Conservation (phyloP, 2,113 vertebrate genomes). For the Etheostoma cragini region DNA sequence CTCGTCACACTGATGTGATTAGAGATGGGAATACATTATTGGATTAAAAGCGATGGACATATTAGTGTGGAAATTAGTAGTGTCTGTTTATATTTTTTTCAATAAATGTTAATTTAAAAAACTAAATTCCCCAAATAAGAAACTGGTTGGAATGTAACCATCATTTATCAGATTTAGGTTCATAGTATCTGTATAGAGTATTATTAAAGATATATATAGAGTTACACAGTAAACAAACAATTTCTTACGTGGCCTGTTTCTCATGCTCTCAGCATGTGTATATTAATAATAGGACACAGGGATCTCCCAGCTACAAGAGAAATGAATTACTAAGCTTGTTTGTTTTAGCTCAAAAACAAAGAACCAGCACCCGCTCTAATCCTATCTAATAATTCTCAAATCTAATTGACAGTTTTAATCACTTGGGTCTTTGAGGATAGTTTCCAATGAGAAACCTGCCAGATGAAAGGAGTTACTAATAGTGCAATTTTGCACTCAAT, state of each 20-base stretch:
- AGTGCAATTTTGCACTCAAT: background rate
- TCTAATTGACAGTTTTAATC: conserved; percentile 17
- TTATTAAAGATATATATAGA: background rate
- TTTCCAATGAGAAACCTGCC: background rate
- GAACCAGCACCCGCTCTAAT: background rate
- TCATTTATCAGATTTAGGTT: conserved; percentile 5
- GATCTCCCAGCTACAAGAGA: background rate
- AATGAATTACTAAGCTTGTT: background rate
- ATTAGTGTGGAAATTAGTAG: conserved; percentile 38
- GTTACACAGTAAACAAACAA: background rate
- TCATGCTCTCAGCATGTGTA: background rate
- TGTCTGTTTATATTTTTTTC: conserved; percentile 5
- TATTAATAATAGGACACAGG: background rate
- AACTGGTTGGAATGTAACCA: conserved; percentile 1
- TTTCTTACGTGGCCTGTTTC: conserved; percentile 2
- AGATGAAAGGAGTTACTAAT: conserved; percentile 40
- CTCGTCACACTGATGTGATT: conserved; percentile 75
- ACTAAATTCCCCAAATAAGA: background rate
- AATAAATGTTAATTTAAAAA: conserved; percentile 7
- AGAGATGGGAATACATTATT: conserved; percentile 55
- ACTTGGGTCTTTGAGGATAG: background rate
- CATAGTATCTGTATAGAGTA: background rate
- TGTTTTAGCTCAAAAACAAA: conserved; percentile 4
- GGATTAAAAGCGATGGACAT: conserved; percentile 49
- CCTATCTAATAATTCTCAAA: conserved; percentile 1